These are phyloP conservation scores for Heptranchias perlo DNA, from an alignment of 2,113 vertebrate species.

Conservation along the genomic window DNA sequence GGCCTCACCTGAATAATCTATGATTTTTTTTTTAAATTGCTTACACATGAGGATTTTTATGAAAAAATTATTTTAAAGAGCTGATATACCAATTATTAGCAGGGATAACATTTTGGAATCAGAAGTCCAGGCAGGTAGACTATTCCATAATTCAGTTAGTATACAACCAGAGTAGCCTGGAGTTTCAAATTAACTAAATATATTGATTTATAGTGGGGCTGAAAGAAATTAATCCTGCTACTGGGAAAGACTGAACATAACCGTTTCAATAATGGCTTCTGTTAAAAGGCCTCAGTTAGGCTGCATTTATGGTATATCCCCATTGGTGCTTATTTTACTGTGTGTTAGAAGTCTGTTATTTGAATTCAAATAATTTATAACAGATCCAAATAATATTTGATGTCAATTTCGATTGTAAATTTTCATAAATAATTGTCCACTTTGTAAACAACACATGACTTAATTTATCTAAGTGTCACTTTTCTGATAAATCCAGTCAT, in stretches of 20 bases:
- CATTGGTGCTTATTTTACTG: background rate
- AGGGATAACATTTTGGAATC: background rate
- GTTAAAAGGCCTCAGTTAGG: background rate
- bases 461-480: background rate
- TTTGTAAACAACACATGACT: background rate
- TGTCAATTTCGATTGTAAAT: background rate
- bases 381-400: background rate
- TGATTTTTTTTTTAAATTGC: background rate
- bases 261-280: background rate
- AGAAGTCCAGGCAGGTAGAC: background rate
- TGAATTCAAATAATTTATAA: slow-evolving; percentile 4
- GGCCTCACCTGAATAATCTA: background rate
- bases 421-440: background rate
- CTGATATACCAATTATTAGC: no score
- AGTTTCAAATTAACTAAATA: background rate
- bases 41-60: background rate
- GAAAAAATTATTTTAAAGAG: background rate
- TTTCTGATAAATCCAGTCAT: background rate
- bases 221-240: background rate
- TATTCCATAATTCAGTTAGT: background rate
- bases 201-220: background rate
- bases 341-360: background rate
- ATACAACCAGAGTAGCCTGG: background rate
- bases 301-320: background rate
- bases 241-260: background rate